Conservation (phyloP, 2,888 invertebrate genomes). For the Leucoma salicis region DNA sequence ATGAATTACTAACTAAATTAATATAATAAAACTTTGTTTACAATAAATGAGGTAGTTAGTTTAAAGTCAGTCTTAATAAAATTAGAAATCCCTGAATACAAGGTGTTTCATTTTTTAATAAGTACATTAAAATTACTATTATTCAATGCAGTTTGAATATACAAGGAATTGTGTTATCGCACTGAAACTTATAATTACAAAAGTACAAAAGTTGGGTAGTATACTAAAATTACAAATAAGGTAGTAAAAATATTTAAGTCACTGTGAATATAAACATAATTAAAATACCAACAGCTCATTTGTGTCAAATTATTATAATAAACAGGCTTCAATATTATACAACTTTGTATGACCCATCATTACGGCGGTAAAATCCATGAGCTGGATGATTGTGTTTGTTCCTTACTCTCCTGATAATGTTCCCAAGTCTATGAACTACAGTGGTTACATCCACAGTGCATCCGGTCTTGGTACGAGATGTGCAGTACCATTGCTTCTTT, state of each 20-base stretch:
- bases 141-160: not conserved
- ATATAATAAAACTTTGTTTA: not conserved
- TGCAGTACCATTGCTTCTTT: constrained; percentile 75
- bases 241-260: no score
- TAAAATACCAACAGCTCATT: no score
- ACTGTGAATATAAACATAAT: no score
- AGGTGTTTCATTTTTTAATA: no score
- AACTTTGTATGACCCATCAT: constrained; percentile 68
- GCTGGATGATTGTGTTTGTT: constrained; percentile 64
- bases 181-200: not conserved
- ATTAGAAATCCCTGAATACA: not conserved
- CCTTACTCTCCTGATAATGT: constrained; percentile 58
- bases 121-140: not conserved
- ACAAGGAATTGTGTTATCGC: no score
- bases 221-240: not conserved
- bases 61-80: constrained; percentile 11
- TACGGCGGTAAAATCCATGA: constrained; percentile 63
- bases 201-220: not conserved
- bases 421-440: constrained; percentile 49
- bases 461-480: constrained; percentile 63
- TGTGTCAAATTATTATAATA: no score
- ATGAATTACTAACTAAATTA: not conserved
- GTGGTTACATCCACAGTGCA: constrained; percentile 71
- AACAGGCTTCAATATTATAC: constrained; percentile 37
- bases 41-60: constrained; percentile 19